Percentiles rank a stretch among this genome's conserved stretches.
These are phyloP conservation scores for Drosophila recens DNA, from an alignment of 2,888 invertebrate genomes.

Conservation along the genomic window DNA sequence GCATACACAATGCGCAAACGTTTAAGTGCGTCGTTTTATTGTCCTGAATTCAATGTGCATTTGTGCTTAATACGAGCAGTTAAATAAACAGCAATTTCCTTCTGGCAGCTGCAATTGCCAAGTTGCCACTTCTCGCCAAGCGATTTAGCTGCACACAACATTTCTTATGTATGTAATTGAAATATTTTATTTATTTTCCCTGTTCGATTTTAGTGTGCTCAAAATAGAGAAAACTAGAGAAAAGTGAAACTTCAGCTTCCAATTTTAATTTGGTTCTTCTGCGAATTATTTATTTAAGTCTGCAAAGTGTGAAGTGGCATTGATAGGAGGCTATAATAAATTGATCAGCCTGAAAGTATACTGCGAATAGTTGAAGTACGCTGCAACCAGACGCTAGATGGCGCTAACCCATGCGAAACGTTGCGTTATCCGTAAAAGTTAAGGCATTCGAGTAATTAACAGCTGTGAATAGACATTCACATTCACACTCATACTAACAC, in stretches of 20 bases:
- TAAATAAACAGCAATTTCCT: constrained; percentile 76
- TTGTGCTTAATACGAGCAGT: constrained; percentile 69
- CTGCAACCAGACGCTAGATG: constrained; percentile 42
- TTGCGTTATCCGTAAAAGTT: not conserved
- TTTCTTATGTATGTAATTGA: constrained; percentile 53
- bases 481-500: constrained; percentile 9
- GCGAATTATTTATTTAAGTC: constrained; percentile 8
- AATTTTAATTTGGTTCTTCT: constrained; percentile 12
- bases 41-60: constrained; percentile 63
- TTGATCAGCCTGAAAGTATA: constrained; percentile 46
- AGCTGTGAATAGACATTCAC: constrained; percentile 20
- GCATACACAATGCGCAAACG: constrained; percentile 12
- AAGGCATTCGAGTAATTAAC: not conserved
- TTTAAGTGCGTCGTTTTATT: constrained; percentile 34
- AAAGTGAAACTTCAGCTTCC: not conserved
- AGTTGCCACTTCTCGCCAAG: constrained; percentile 38
- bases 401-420: constrained; percentile 31
- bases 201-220: constrained; percentile 16
- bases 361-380: constrained; percentile 8
- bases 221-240: not conserved
- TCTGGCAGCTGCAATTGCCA: constrained; percentile 45
- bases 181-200: constrained; percentile 47
- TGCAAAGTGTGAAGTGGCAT: constrained; percentile 7
- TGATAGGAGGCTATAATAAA: constrained; percentile 6
- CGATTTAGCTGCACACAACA: constrained; percentile 26